Evolutionary conservation across 2,888 invertebrate species (phyloP), one percentile per base, ranked within the genome.

Genomic region (Zaprionus bogoriensis): DNA sequence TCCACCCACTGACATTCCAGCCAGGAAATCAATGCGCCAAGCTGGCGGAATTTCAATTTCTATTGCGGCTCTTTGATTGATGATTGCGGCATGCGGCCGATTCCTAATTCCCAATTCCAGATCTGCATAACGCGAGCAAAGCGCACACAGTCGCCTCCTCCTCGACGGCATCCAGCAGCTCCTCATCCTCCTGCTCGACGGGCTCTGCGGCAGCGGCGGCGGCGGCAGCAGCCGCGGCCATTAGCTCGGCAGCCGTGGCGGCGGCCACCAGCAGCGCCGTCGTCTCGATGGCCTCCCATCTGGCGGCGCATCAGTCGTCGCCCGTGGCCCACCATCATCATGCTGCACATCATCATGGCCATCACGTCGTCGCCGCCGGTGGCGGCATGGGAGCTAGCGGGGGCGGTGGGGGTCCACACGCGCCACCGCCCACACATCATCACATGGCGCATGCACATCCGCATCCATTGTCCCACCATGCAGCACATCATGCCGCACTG

Each of bases 401-500:
- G 10, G 30, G 61, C 14, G 9, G 65, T 25, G 42, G 61, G 42
- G 38, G 66, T 10, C 58, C 38, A 36, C 14, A 14, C 2, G 60
- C 55, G 50, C 60, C 67, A 7, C 68, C 67, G 17, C 74, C 75
- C 53, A 58, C 83, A 64, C 88, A 62, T 44, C 80, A 84, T 39
- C 85, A 84, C 30, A 81, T 84, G 85, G 68, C 79, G 4, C 74
- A 74, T 17, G 67, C 69, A 23, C 89, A 79, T 68, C 87, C 74
- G 52, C 88, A 76, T 65, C 80, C 88, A n/a, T 39, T 85, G 41
- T 81, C 89, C 23, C 84, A 88, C 53, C 87, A 85, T 55, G 74
- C 78, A 3, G 82, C 87, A 6, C 89, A 87, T 45, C 87, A 88
- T 62, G 87, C 87, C 3, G 88, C 88, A 2, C 55, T 87, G 68